Conservation (phyloP, 1,140 invertebrate genomes). For the Anthonomus grandis region DNA sequence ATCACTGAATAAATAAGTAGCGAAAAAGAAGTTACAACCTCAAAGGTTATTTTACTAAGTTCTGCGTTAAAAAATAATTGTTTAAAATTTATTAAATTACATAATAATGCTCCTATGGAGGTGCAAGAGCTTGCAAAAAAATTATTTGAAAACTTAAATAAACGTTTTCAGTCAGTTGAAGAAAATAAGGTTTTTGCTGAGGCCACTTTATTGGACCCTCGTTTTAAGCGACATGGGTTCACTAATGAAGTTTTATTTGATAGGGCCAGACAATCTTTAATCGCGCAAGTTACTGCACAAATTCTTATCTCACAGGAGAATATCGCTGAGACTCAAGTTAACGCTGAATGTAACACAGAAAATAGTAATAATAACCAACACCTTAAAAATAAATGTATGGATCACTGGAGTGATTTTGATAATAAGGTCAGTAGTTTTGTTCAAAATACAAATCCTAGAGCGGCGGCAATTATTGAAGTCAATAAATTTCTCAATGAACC, state of each 20-base stretch:
- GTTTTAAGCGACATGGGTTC: conserved; percentile 1
- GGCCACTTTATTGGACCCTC: conserved; percentile 1
- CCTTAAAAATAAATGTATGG: background rate
- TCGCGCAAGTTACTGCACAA: background rate
- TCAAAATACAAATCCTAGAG: background rate
- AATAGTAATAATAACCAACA: background rate
- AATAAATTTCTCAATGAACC: conserved; percentile 29
- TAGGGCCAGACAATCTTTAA: background rate
- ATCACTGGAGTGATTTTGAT: background rate
- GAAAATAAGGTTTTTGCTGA: background rate
- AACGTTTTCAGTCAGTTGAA: no score
- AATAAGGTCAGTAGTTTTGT: background rate
- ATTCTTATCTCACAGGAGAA: background rate
- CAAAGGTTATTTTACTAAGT: conserved; percentile 1
- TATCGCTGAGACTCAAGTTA: background rate
- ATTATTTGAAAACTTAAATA: no score
- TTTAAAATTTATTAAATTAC: background rate
- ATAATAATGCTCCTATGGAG: background rate
- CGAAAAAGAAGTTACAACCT: background rate
- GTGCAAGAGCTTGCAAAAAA: background rate
- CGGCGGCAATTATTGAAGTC: conserved; percentile 21
- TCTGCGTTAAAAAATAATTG: background rate
- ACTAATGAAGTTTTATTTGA: background rate
- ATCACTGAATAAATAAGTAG: conserved; percentile 2
- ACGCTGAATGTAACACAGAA: background rate